phyloP scores from a whole-genome alignment of 2,113 vertebrate species.

The Pterocles orientalis region DNA sequence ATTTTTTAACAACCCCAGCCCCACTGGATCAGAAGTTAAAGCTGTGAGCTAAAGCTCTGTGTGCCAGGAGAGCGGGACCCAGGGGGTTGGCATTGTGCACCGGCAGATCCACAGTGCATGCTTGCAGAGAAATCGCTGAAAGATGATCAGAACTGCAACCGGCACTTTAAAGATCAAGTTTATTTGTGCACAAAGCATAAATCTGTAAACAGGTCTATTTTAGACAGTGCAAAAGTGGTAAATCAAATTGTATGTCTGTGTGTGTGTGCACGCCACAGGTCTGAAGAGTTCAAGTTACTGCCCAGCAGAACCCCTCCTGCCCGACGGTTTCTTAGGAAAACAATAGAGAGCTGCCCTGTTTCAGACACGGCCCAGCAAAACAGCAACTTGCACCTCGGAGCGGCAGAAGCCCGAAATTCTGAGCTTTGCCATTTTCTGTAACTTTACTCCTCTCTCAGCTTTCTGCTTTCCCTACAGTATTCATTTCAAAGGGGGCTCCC shows the following conservation, averaged over 20 bases:
- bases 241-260: neutral
- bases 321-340: neutral
- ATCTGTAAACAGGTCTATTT: slow-evolving; percentile 26
- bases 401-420: neutral
- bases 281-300: neutral
- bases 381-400: neutral
- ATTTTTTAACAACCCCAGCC: neutral
- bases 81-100: neutral
- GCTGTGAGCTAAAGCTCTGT: neutral
- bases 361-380: neutral
- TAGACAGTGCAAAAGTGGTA: neutral
- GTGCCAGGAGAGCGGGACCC: neutral
- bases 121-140: neutral
- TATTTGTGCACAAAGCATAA: neutral
- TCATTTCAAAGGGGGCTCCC: slow-evolving; percentile 54
- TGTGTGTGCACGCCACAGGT: neutral
- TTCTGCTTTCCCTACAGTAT: neutral
- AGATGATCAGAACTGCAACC: neutral
- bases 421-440: neutral
- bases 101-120: neutral
- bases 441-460: slow-evolving; percentile 3
- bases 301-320: neutral
- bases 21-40: neutral
- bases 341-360: neutral
- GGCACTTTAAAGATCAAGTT: neutral